Conservation (phyloP, 2,113 vertebrate species). For the Oncorhynchus clarkii region DNA sequence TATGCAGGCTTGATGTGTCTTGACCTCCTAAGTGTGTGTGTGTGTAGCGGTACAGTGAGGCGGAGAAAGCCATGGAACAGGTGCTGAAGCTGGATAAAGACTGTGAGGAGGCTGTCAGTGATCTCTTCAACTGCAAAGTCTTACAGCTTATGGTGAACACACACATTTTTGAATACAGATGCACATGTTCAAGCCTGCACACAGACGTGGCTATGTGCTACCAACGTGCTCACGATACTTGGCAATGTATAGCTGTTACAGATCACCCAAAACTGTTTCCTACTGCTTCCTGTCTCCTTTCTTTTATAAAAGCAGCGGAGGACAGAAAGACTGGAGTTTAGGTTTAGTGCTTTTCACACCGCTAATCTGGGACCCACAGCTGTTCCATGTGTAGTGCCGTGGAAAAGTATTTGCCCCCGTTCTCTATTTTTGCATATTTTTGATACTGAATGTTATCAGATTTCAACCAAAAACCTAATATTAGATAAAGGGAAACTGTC, state of each 20-base stretch:
- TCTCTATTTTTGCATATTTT: not conserved
- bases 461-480: too few species aligned
- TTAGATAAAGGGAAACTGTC: too few species aligned
- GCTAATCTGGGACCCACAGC: too few species aligned
- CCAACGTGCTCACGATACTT: not conserved
- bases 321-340: not conserved
- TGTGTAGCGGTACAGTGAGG: constrained; percentile 73
- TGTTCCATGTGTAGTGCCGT: too few species aligned
- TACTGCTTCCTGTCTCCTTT: not conserved
- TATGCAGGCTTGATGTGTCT: too few species aligned
- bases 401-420: too few species aligned
- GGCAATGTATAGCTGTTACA: not conserved
- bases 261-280: not conserved
- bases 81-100: constrained; percentile 76
- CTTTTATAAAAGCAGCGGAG: not conserved
- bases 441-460: too few species aligned
- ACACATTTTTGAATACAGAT: too few species aligned
- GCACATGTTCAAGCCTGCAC: too few species aligned
- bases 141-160: constrained; percentile 75
- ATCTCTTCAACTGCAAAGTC: constrained; percentile 74
- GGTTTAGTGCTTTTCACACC: too few species aligned
- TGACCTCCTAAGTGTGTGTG: not conserved
- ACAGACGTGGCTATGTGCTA: too few species aligned
- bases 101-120: constrained; percentile 75
- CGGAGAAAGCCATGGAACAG: constrained; percentile 77